A percentile compares a stretch with the other conserved stretches of the same genome.
These are phyloP conservation scores for Acanthochromis polyacanthus DNA, from an alignment of 2,113 vertebrate species.

Conservation along the genomic window DNA sequence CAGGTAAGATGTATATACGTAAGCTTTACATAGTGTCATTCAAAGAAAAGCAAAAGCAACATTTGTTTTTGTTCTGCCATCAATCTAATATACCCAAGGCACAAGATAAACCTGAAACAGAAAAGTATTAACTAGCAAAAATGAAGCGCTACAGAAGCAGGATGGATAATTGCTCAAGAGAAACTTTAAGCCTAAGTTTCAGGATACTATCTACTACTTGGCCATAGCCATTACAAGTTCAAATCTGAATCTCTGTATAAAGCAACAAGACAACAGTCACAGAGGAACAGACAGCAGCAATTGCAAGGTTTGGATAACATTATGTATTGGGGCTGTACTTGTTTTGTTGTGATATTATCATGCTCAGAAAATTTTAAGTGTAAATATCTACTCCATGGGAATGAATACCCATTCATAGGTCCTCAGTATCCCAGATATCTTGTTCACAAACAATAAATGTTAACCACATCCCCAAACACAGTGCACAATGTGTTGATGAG, in stretches of 20 bases:
- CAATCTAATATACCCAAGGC: too few species aligned
- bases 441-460: conserved; percentile 22
- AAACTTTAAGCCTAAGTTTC: too few species aligned
- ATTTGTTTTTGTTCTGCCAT: too few species aligned
- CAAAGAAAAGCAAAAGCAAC: neutral
- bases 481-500: conserved; percentile 17
- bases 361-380: conserved; percentile 1
- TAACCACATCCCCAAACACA: conserved; percentile 48
- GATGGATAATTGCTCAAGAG: too few species aligned
- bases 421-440: conserved; percentile 1
- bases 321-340: neutral
- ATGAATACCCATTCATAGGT: neutral
- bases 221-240: neutral
- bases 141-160: too few species aligned
- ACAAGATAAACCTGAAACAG: too few species aligned
- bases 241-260: neutral
- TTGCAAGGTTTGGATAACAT: neutral
- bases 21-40: neutral
- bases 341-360: neutral
- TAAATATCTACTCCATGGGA: neutral
- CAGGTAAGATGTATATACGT: too few species aligned
- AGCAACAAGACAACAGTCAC: conserved; percentile 24
- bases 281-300: neutral
- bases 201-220: neutral
- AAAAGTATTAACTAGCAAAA: too few species aligned